Percentiles rank a stretch among this genome's conserved stretches.
Evolutionary conservation across 2,113 vertebrate genomes (phyloP).

Genomic region (Halcyon senegalensis): DNA sequence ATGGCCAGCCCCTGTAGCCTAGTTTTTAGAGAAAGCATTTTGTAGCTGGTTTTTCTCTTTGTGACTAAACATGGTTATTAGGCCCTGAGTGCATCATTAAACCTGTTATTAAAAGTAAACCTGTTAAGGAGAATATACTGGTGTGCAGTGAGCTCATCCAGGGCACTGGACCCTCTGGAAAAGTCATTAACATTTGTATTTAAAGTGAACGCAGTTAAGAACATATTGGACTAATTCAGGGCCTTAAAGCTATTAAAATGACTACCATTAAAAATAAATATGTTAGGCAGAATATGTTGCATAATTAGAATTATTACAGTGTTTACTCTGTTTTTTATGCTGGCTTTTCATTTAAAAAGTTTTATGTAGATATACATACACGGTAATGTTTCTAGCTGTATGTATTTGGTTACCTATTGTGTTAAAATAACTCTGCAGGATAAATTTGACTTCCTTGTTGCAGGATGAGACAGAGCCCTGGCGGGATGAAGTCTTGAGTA

Average conservation of each 20-base stretch:
- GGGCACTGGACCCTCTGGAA: constrained; percentile 47
- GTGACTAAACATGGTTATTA: constrained; percentile 56
- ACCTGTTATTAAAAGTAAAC: constrained; percentile 61
- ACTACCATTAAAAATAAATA: constrained; percentile 62
- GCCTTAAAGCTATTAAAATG: constrained; percentile 66
- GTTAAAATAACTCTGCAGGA: neutral
- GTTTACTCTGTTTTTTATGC: neutral
- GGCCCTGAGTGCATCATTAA: constrained; percentile 60
- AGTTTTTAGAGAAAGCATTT: constrained; percentile 57
- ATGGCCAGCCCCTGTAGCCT: constrained; percentile 32
- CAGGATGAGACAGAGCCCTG: neutral
- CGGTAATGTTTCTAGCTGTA: neutral
- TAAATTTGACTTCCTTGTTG: constrained; percentile 26
- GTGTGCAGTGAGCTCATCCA: constrained; percentile 6
- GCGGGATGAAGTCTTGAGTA: neutral
- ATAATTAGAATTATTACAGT: constrained; percentile 52
- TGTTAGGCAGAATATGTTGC: constrained; percentile 35
- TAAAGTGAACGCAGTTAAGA: constrained; percentile 44
- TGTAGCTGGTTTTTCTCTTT: constrained; percentile 59
- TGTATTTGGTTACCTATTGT: constrained; percentile 4
- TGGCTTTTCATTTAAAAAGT: neutral
- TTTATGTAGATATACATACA: neutral
- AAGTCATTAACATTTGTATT: constrained; percentile 61
- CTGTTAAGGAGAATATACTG: neutral
- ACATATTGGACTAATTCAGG: constrained; percentile 65